These are phyloP conservation scores for Epizoanthus scotinus DNA, from an alignment of 92 coral and sea anemone genomes.

Conservation along the genomic window DNA sequence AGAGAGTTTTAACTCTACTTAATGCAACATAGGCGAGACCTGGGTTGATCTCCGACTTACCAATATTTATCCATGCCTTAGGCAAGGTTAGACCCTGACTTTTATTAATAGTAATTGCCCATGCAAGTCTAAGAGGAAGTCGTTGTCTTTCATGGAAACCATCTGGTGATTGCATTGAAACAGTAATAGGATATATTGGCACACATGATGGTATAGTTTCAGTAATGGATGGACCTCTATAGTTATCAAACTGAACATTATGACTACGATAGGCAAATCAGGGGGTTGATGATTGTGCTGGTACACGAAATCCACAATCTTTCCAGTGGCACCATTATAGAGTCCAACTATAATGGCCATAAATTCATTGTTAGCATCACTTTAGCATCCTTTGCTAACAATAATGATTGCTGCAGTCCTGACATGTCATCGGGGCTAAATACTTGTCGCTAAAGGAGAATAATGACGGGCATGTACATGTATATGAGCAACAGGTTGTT, in stretches of 20 bases:
- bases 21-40: too few relatives aligned
- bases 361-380: conserved; percentile 38
- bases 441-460: not conserved
- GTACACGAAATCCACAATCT: conserved; percentile 11
- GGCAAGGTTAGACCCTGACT: too few relatives aligned
- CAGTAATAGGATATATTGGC: too few relatives aligned
- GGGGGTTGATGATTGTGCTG: not conserved
- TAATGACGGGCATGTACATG: conserved; percentile 19
- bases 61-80: too few relatives aligned
- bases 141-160: too few relatives aligned
- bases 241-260: conserved; percentile 51
- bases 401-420: not conserved
- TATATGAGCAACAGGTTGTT: not conserved
- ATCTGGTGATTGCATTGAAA: too few relatives aligned
- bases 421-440: conserved; percentile 18
- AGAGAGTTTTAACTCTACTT: too few relatives aligned
- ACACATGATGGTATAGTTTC: not conserved
- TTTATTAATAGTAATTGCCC: too few relatives aligned
- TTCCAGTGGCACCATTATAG: conserved; percentile 45
- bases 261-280: conserved; percentile 36
- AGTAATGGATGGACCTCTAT: conserved; percentile 35
- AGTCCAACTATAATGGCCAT: conserved; percentile 38
- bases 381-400: conserved; percentile 30
- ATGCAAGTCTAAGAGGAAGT: too few relatives aligned
- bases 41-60: too few relatives aligned